These are phyloP conservation scores for Burhinus oedicnemus DNA, from an alignment of 2,113 vertebrate species.

Conservation along the genomic window DNA sequence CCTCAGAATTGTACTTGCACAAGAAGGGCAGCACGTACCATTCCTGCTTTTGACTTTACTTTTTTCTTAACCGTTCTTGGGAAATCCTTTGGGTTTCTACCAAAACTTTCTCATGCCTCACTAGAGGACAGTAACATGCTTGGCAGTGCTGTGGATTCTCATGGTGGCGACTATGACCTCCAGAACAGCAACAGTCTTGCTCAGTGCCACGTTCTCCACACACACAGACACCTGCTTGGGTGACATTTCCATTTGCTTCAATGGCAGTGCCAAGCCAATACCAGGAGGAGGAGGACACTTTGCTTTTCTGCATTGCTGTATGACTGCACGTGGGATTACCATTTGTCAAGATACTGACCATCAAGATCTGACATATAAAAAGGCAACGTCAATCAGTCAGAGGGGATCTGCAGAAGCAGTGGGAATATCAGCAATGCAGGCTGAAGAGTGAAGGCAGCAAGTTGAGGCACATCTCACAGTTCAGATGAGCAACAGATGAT, in stretches of 20 bases:
- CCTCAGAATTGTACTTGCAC: background rate
- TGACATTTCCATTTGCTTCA: background rate
- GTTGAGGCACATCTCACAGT: background rate
- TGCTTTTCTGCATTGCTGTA: background rate
- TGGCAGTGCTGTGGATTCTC: background rate
- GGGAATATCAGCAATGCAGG: background rate
- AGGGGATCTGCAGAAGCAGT: background rate
- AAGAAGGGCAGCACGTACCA: background rate
- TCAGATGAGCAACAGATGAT: background rate
- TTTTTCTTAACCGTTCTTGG: background rate
- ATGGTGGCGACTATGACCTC: background rate
- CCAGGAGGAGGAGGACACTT: background rate
- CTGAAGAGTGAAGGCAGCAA: background rate
- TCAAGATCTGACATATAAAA: background rate
- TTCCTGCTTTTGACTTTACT: background rate
- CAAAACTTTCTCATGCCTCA: background rate
- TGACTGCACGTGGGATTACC: background rate
- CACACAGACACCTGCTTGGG: background rate
- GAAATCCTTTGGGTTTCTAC: background rate
- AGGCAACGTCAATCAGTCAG: background rate
- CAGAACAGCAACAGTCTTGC: background rate
- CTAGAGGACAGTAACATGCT: background rate
- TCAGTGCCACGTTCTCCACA: background rate
- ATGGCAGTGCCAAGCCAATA: background rate
- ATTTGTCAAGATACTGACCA: background rate